These are phyloP conservation scores for Virgularia gustaviana DNA, from an alignment of 92 coral and sea anemone species.

Conservation along the genomic window DNA sequence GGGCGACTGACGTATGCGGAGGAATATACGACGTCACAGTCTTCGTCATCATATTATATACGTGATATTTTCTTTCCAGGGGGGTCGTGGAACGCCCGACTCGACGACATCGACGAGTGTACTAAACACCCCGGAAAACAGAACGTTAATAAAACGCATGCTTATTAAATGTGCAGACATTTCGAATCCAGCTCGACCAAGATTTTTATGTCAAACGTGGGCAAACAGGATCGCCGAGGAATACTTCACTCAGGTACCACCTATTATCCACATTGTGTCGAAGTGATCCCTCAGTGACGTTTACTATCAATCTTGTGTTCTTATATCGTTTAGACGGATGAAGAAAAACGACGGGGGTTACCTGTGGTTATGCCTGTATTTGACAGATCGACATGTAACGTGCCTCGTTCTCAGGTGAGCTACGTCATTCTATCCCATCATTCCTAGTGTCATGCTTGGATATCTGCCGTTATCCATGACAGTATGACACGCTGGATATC, in stretches of 20 bases:
- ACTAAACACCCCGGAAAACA: conserved; percentile 90
- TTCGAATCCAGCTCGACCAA: conserved; percentile 95
- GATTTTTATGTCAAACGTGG: conserved; percentile 92
- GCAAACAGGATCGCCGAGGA: conserved; percentile 98
- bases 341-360: conserved; percentile 84
- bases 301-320: not conserved
- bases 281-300: not conserved
- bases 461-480: not conserved
- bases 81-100: conserved; percentile 98
- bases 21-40: too few species aligned
- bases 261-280: not conserved
- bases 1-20: too few species aligned
- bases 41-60: not conserved
- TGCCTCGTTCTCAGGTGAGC: conserved; percentile 91
- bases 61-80: conserved; percentile 38
- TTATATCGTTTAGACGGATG: conserved; percentile 67
- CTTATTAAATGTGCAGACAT: conserved; percentile 96
- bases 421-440: too few species aligned
- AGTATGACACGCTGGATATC: too few species aligned
- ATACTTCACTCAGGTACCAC: conserved; percentile 84
- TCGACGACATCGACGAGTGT: conserved; percentile 83
- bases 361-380: conserved; percentile 99
- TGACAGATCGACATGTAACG: conserved; percentile 92
- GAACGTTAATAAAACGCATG: conserved; percentile 93
- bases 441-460: not conserved